These are phyloP conservation scores for Auanema freiburgensis DNA, from an alignment of 2,888 invertebrate species.

Conservation along the genomic window DNA sequence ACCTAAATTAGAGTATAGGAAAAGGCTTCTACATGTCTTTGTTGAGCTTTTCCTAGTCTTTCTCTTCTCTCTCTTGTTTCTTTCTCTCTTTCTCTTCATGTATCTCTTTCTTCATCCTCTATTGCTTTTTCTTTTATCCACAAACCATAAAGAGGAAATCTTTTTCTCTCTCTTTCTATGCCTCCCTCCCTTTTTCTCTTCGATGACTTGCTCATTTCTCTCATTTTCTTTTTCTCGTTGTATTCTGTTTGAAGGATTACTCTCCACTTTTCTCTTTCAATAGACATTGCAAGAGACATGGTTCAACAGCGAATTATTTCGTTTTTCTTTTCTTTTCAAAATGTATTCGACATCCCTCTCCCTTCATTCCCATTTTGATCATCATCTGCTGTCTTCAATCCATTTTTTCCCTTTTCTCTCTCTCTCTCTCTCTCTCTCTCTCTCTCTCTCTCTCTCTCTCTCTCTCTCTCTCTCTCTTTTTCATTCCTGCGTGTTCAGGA, in stretches of 20 bases:
- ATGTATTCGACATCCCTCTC: not conserved
- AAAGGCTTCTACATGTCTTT: no score
- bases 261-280: no score
- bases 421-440: not conserved
- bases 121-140: no score
- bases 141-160: no score
- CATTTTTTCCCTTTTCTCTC: not conserved
- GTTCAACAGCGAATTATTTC: not conserved
- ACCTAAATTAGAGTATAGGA: no score
- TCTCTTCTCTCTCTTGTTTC: conserved; percentile 22
- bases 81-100: conserved; percentile 18
- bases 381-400: no score
- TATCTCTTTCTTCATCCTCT: no score
- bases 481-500: not conserved
- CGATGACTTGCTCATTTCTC: no score
- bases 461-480: conserved; percentile 2
- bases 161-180: no score
- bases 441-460: not conserved
- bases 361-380: not conserved
- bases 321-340: not conserved
- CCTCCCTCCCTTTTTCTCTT: no score
- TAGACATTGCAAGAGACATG: not conserved
- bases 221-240: no score
- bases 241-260: no score
- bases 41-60: conserved; percentile 9